phyloP scores from a whole-genome alignment of 2,113 vertebrate genomes.

The Hassar affinis region DNA sequence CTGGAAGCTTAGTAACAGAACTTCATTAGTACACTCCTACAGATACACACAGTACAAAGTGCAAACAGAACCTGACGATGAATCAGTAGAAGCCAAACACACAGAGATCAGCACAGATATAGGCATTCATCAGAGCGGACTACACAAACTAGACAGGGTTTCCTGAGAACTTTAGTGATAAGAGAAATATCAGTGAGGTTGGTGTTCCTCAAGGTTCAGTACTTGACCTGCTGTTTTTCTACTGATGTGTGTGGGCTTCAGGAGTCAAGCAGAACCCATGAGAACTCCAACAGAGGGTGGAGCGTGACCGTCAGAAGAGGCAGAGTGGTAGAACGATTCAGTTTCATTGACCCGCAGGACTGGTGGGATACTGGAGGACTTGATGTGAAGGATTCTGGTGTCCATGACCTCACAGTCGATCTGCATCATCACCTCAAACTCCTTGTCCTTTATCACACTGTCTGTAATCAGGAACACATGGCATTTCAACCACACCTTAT shows the following conservation, averaged over 20 bases:
- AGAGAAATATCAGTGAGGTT: conserved; percentile 53
- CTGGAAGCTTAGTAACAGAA: neutral
- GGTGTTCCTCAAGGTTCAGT: conserved; percentile 62
- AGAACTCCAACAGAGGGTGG: conserved; percentile 77
- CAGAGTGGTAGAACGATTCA: conserved; percentile 73
- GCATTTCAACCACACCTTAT: neutral
- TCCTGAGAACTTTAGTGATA: conserved; percentile 12
- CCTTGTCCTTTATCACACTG: conserved; percentile 86
- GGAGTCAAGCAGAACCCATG: conserved; percentile 72
- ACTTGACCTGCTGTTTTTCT: conserved; percentile 35
- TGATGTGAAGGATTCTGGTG: conserved; percentile 91
- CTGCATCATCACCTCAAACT: conserved; percentile 96
- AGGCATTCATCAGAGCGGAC: too few relatives aligned
- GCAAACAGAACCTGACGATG: neutral
- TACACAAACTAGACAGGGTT: neutral
- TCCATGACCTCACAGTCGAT: conserved; percentile 96
- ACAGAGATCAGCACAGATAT: neutral
- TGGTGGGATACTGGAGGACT: conserved; percentile 85
- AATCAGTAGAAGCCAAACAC: neutral
- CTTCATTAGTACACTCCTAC: neutral
- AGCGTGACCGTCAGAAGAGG: conserved; percentile 67
- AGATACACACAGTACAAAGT: neutral
- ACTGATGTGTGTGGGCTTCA: neutral
- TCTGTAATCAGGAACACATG: conserved; percentile 71
- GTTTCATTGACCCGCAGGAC: conserved; percentile 81